phyloP scores from a whole-genome alignment of 2,888 invertebrate species.

The Clitarchus hookeri region DNA sequence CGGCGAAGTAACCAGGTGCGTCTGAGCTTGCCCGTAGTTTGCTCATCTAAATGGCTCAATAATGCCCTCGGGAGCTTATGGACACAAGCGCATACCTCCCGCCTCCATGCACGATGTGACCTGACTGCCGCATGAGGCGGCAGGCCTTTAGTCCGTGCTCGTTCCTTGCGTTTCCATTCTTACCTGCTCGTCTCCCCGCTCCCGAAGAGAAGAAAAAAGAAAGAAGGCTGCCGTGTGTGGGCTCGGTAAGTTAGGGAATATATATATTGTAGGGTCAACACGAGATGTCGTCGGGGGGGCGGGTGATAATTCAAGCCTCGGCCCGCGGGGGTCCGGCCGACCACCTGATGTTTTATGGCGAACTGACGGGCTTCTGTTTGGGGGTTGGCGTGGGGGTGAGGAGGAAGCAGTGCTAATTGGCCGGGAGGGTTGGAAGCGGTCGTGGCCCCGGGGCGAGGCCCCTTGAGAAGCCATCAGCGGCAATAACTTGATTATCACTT shows the following conservation, averaged over 20 bases:
- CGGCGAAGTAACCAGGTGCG: too few species aligned
- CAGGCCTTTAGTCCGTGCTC: too few species aligned
- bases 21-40: too few species aligned
- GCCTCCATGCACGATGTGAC: not conserved
- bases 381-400: not conserved
- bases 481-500: slow-evolving; percentile 24
- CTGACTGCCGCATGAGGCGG: too few species aligned
- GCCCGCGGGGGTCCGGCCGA: not conserved
- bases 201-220: not conserved
- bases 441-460: not conserved
- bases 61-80: too few species aligned
- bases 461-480: not conserved
- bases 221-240: not conserved
- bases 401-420: slow-evolving; percentile 5
- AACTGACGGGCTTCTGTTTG: not conserved
- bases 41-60: too few species aligned
- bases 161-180: too few species aligned
- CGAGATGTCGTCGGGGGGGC: not conserved
- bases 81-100: not conserved
- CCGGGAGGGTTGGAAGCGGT: not conserved
- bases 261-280: slow-evolving; percentile 2
- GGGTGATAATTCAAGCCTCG: not conserved
- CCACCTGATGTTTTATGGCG: slow-evolving; percentile 24
- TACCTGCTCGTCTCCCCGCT: not conserved
- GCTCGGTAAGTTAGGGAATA: not conserved